Base-by-base conservation (phyloP, 2,113 vertebrate species). In the Cisticola juncidis region DNA sequence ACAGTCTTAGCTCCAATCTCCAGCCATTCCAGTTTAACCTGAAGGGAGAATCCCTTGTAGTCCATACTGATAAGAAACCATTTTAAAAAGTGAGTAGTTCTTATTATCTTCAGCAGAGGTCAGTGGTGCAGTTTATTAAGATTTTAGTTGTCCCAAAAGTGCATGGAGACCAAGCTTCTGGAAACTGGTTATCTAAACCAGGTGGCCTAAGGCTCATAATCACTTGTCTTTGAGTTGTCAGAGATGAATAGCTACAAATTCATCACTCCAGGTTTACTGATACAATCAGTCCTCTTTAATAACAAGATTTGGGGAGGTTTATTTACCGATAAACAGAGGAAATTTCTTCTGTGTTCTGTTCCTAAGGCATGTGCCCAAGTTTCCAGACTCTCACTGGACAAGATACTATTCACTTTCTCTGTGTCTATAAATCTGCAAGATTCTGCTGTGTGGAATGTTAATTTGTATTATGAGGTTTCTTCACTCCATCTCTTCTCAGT, bases 41-140 rank as follows among this genome's bases (percentile, higher is more conserved):
- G 24, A 86, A 50, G 11, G 14, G 10, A 81, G 19, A 62, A 36
- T 71, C 7, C 7, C 18, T 74, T 44, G 36, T 60, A 57, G 9
- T 3, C 68, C 51, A 77, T 38, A 42, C 17, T 45, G 26, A 21
- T 31, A 71, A 51, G 20, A 8, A 74, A 72, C 9, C 0, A 4
- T 80, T 86, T 61, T 1, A 35, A 87, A 48, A 77, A 44, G 5
- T 70, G 7, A 93, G 54, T 79, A 74, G 47, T 94, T 90, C 64
- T 77, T 17, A 44, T 73, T 94, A 45, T 47, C 79, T 95, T 94
- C 94, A 93, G 79, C 79, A 93, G 94, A 93, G 87, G 94, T 94
- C 84, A 96, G 74, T 74, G 68, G 54, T 64, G 87, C 20, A 70
- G 51, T 81, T 94, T 51, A 47, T 28, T 70, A 78, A 22, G 10